These are phyloP conservation scores for Larimichthys crocea DNA, from an alignment of 2,113 vertebrate species.

Conservation along the genomic window DNA sequence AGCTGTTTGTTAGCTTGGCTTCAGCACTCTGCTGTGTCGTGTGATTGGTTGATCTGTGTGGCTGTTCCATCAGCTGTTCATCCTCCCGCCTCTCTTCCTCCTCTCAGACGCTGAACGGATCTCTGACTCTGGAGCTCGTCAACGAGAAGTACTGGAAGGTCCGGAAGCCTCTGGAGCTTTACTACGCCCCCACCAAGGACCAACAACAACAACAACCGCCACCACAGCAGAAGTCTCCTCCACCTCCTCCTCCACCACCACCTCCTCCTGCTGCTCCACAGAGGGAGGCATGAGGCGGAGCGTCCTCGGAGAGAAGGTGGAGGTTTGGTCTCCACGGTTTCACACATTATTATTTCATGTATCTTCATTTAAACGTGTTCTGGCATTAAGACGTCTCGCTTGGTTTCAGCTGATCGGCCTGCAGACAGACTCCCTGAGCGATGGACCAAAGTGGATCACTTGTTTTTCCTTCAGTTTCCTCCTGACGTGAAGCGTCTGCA, in stretches of 20 bases:
- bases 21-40: too few relatives aligned
- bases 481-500: not conserved
- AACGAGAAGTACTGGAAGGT: slow-evolving; percentile 95
- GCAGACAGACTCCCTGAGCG: too few relatives aligned
- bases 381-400: not conserved
- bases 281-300: slow-evolving; percentile 49
- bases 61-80: too few relatives aligned
- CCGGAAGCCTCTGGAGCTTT: slow-evolving; percentile 89
- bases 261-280: slow-evolving; percentile 29
- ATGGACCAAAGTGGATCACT: not conserved
- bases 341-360: not conserved
- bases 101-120: slow-evolving; percentile 90
- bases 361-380: not conserved
- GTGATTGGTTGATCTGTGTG: too few relatives aligned
- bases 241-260: slow-evolving; percentile 11
- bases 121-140: slow-evolving; percentile 90
- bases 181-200: slow-evolving; percentile 91
- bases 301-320: not conserved
- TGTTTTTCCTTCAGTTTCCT: not conserved
- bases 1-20: too few relatives aligned
- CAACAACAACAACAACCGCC: slow-evolving; percentile 75
- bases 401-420: not conserved
- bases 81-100: not conserved
- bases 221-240: slow-evolving; percentile 32
- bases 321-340: not conserved